These are phyloP conservation scores for Tetraneura akinire DNA, from an alignment of 1,140 invertebrate species.

Conservation along the genomic window DNA sequence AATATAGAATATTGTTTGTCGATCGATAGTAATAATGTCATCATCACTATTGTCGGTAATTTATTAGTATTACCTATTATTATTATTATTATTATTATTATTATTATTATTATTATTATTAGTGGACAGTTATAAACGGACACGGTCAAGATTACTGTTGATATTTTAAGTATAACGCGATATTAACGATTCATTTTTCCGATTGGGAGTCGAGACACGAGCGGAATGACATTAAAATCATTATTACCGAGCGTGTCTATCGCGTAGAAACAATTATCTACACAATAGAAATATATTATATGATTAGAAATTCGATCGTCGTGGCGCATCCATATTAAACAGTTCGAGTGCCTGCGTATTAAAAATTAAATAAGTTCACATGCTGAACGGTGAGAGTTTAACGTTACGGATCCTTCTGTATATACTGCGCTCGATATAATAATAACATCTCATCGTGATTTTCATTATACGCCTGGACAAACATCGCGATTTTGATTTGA, in stretches of 20 bases:
- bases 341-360: not conserved
- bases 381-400: not conserved
- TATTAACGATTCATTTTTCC: constrained; percentile 4
- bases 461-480: not conserved
- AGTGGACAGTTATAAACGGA: not conserved
- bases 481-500: not conserved
- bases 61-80: not conserved
- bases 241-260: not conserved
- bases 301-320: constrained; percentile 34
- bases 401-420: not conserved
- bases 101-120: not conserved
- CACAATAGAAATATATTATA: constrained; percentile 9
- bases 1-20: not conserved
- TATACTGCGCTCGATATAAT: not conserved
- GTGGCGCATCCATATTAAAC: constrained; percentile 20
- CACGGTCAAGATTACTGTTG: constrained; percentile 1
- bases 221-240: not conserved
- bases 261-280: not conserved
- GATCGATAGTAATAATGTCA: not conserved
- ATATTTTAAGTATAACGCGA: not conserved
- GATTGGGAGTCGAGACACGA: constrained; percentile 22
- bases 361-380: not conserved
- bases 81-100: too few relatives aligned
- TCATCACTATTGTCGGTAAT: not conserved
- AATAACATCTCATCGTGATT: not conserved